Evolutionary conservation across 2,888 invertebrate genomes (phyloP), one percentile per base, ranked within the genome.

Genomic region (Tenthredo amoena): DNA sequence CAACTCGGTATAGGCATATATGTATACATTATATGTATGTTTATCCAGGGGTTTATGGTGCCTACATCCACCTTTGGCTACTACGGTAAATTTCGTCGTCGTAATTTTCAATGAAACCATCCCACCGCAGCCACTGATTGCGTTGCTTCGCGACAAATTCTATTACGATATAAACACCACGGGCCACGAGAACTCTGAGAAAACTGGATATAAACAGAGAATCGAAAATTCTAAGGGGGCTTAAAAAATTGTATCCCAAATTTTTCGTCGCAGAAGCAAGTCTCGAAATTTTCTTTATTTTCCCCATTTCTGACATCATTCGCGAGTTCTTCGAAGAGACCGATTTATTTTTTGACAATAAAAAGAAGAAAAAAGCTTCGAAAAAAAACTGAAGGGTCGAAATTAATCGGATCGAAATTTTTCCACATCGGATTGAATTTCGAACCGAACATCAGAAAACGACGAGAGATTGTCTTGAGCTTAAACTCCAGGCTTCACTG

Each of bases 91-190:
- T 74, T 47, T n/a, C 58, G 58, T 12, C 58, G 58, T 58, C 62
- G 81, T 81, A 58, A 81, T 81, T 62, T 81, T 62, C 81, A 81
- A 81, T 81, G 62, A 62, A 81, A 37, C 62, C 18, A 43, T 9
- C 40, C 12, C 18, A 0, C 79, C 34, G 1, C 26, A 21, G 37
- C 62, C 62, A 62, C 62, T 62, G 81, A 81, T 81, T 81, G 40
- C 79, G 62, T 81, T 81, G 40, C 58, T 62, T 62, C 62, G 37
- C 40, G 40, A 62, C 21, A 81, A 81, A 81, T 81, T 81, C 58
- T 37, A 62, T 81, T 62, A 62, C 31, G 40, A 62, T 40, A n/a
- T 40, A 72, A 34, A 21, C 21, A 50, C 40, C 58, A 40, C 9
- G 21, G 15, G 12, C 15, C 18, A 34, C 3, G 43, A 21, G 2